phyloP scores from a whole-genome alignment of 2,888 invertebrate species.

The Plebejus melissa region DNA sequence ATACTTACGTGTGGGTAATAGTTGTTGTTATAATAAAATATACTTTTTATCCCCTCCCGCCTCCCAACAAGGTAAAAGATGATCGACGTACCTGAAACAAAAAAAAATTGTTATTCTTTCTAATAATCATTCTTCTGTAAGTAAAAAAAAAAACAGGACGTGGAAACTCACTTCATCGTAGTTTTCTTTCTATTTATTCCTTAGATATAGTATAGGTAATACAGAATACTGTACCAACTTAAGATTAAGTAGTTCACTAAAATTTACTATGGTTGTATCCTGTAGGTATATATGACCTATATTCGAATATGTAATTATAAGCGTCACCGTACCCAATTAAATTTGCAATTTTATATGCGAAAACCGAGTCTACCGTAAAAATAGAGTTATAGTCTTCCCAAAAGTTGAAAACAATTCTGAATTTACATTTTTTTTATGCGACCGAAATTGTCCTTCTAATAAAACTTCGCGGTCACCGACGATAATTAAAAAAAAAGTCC shows the following conservation, averaged over 20 bases:
- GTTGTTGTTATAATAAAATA: background rate
- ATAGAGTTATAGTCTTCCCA: slow-evolving; percentile 21
- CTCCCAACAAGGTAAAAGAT: background rate
- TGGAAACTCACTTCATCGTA: too few species aligned
- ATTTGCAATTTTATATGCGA: background rate
- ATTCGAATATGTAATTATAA: background rate
- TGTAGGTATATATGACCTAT: too few species aligned
- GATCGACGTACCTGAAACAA: slow-evolving; percentile 23
- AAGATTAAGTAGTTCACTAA: too few species aligned
- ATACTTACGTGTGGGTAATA: background rate
- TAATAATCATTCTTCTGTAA: background rate
- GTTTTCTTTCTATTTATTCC: too few species aligned
- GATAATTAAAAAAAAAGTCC: background rate
- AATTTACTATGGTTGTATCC: too few species aligned
- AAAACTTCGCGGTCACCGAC: slow-evolving; percentile 19
- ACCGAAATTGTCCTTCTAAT: slow-evolving; percentile 12
- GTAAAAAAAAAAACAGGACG: too few species aligned
- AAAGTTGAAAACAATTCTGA: slow-evolving; percentile 18
- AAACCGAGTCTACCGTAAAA: slow-evolving; percentile 3
- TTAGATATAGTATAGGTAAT: too few species aligned
- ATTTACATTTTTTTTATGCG: slow-evolving; percentile 15
- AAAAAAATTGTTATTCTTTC: background rate
- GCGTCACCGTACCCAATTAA: background rate
- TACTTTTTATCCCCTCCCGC: background rate
- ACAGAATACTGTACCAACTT: too few species aligned